Evolutionary conservation across 2,113 vertebrate species (phyloP), one percentile per base, ranked within the genome.

Genomic region (Limanda limanda): DNA sequence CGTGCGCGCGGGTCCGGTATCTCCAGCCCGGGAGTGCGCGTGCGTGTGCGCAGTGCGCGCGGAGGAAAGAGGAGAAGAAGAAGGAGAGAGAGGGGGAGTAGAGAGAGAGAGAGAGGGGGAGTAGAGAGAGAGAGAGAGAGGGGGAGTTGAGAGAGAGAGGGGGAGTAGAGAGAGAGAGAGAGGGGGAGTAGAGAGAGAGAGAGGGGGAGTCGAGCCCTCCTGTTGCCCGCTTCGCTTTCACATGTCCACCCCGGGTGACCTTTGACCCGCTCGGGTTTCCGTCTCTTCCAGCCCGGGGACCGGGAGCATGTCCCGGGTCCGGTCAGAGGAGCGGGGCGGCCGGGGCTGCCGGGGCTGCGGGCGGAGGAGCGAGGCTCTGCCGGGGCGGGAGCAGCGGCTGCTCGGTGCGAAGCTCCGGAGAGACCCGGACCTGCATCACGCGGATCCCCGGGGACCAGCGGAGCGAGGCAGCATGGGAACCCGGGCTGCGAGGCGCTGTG

Each of bases 221-320:
- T 81, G 68, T 93, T 92, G 85, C 79, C 96, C 94, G 94, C 95
- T 95, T 95, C 94, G 95, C 95, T 95, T 96, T 98, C 96, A 97
- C 97, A 98, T 98, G 94, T 97, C 96, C 96, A 95, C 94, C 93
- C 95, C 92, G 93, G 89, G 94, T 96, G 96, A 97, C 97, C 97
- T 97, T 97, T 96, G 96, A 96, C 96, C 96, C 96, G 95, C 95
- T 95, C 94, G 95, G 95, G 95, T n/a, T n/a, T n/a, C n/a, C n/a
- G n/a, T n/a, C n/a, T n/a, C n/a, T n/a, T n/a, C n/a, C n/a, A n/a
- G 81, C 82, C 86, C 84, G 24, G 84, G 87, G 84, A 76, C 86
- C 54, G 74, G 58, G 48, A 56, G 52, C 89, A 91, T 91, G 68
- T 92, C 87, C 87, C 25, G 25, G 86, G 90, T 89, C 89, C 83